Conservation (phyloP, 2,888 invertebrate species). For the Cyclophora punctaria region DNA sequence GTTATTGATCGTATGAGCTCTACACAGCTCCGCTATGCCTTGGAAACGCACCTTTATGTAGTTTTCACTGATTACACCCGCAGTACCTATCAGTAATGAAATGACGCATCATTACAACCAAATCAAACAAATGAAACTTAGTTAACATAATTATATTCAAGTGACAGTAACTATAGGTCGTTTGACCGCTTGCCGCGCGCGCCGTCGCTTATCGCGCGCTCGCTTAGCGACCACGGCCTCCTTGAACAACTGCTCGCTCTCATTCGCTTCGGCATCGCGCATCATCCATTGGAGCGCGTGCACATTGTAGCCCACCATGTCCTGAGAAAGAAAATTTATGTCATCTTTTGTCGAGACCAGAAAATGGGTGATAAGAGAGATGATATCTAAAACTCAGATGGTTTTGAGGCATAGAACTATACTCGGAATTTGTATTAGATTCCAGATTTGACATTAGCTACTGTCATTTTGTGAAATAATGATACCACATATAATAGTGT, state of each 20-base stretch:
- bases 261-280: constrained; percentile 82
- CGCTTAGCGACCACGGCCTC: constrained; percentile 81
- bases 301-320: constrained; percentile 88
- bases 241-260: constrained; percentile 84
- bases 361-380: too few relatives aligned
- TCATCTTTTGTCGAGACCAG: background rate
- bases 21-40: too few relatives aligned
- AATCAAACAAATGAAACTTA: constrained; percentile 4
- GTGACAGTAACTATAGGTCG: constrained; percentile 67
- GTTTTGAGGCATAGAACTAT: background rate
- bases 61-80: background rate
- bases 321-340: constrained; percentile 59
- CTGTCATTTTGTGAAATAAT: too few relatives aligned
- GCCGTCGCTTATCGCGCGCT: constrained; percentile 69
- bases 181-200: constrained; percentile 78
- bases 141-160: constrained; percentile 21
- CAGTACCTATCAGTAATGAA: constrained; percentile 2
- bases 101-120: background rate
- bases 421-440: too few relatives aligned
- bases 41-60: too few relatives aligned
- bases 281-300: constrained; percentile 87
- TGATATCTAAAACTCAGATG: too few relatives aligned
- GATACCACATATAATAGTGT: too few relatives aligned
- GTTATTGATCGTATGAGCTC: too few relatives aligned
- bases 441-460: too few relatives aligned